These are phyloP conservation scores for Lindbergichthys nudifrons DNA, from an alignment of 2,797 vertebrate genomes.

Conservation along the genomic window DNA sequence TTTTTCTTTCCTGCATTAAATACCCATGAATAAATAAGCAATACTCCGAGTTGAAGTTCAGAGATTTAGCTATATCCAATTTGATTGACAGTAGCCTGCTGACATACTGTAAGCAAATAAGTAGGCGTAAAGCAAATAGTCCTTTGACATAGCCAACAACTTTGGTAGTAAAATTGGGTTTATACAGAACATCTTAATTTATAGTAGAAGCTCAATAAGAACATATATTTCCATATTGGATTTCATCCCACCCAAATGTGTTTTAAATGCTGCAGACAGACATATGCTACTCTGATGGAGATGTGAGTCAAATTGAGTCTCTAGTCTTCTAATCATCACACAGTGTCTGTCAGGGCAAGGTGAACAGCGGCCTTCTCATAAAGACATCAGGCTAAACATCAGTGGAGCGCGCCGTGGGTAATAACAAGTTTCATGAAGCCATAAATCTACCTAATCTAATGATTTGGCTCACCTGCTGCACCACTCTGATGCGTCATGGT, in stretches of 20 bases:
- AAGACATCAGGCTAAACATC: constrained; percentile 84
- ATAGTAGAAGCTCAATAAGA: not conserved
- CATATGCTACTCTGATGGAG: constrained; percentile 48
- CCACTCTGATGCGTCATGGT: constrained; percentile 78
- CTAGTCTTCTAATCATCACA: constrained; percentile 69
- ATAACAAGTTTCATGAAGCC: constrained; percentile 85
- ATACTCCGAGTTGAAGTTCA: not conserved
- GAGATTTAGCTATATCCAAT: not conserved
- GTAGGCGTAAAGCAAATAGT: not conserved
- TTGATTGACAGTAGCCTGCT: not conserved
- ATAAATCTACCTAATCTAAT: constrained; percentile 86
- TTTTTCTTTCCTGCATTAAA: not conserved
- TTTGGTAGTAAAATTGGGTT: not conserved
- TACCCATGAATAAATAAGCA: not conserved
- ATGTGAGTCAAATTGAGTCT: constrained; percentile 67
- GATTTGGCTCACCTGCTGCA: constrained; percentile 83
- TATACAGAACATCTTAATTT: not conserved
- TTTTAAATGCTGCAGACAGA: constrained; percentile 45
- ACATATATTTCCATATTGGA: constrained; percentile 8
- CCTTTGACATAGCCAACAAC: not conserved
- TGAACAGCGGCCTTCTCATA: constrained; percentile 79
- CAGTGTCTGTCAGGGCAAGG: constrained; percentile 76
- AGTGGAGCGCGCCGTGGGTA: constrained; percentile 75
- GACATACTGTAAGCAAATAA: not conserved
- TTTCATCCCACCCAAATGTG: constrained; percentile 23